phyloP scores from a whole-genome alignment of 2,113 vertebrate species.

The Bostrychus sinensis region DNA sequence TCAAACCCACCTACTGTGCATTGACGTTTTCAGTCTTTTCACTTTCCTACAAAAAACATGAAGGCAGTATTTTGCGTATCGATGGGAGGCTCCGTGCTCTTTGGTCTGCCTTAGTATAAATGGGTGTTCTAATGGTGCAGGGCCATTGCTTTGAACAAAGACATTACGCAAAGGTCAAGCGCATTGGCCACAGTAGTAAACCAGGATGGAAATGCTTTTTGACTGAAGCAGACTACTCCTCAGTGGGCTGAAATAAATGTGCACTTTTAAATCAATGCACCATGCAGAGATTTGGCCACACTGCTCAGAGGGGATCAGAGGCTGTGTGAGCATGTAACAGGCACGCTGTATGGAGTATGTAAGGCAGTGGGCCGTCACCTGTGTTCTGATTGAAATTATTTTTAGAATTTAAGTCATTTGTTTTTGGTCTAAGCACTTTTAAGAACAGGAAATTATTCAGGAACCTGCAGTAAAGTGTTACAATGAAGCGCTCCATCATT shows the following conservation, averaged over 20 bases:
- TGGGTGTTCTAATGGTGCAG: slow-evolving; percentile 10
- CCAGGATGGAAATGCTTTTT: slow-evolving; percentile 28
- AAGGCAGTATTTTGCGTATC: slow-evolving; percentile 11
- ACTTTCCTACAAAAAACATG: slow-evolving; percentile 1
- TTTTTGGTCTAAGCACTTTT: background rate
- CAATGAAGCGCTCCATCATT: background rate
- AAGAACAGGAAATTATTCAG: background rate
- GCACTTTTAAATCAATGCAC: slow-evolving; percentile 54
- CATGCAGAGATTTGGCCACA: slow-evolving; percentile 46
- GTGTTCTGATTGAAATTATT: slow-evolving; percentile 9
- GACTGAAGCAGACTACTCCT: slow-evolving; percentile 36
- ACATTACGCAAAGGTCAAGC: slow-evolving; percentile 50
- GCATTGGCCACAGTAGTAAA: slow-evolving; percentile 37
- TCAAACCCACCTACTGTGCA: background rate
- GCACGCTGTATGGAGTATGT: background rate
- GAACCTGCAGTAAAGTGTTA: background rate
- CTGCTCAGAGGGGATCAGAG: slow-evolving; percentile 29
- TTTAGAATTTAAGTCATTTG: background rate
- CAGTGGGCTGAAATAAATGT: slow-evolving; percentile 52
- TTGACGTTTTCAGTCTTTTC: slow-evolving; percentile 6
- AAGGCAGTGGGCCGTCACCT: slow-evolving; percentile 1
- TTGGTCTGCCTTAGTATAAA: slow-evolving; percentile 9
- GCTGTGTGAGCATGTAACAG: slow-evolving; percentile 33
- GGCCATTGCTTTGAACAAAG: slow-evolving; percentile 30
- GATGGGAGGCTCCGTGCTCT: slow-evolving; percentile 16